Conservation (phyloP, 2,113 vertebrate species). For the Malurus cyaneus region DNA sequence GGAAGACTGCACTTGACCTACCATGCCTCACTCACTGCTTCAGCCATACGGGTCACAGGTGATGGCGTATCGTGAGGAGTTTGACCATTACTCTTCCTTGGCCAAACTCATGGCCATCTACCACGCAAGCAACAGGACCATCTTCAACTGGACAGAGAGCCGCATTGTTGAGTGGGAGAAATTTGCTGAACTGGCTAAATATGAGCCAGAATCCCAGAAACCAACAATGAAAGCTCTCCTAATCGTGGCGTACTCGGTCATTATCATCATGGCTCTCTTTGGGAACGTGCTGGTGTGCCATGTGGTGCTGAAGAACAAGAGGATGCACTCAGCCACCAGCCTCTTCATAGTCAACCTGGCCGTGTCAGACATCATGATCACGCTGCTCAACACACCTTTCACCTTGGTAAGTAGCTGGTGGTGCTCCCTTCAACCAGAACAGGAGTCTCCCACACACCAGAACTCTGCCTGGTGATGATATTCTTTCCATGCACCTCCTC, state of each 20-base stretch:
- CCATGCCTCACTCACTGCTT: background rate
- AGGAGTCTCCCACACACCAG: background rate
- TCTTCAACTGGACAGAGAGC: conserved; percentile 63
- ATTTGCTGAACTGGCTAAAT: conserved; percentile 57
- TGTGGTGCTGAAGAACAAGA: conserved; percentile 78
- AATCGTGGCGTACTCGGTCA: conserved; percentile 65
- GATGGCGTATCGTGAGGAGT: background rate
- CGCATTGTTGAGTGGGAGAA: conserved; percentile 64
- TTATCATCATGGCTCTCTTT: conserved; percentile 76
- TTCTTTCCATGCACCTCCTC: background rate
- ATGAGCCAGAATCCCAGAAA: conserved; percentile 52
- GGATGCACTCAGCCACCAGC: conserved; percentile 72
- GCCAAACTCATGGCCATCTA: conserved; percentile 27
- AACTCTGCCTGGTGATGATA: background rate
- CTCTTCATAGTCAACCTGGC: conserved; percentile 69
- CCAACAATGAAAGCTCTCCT: conserved; percentile 35
- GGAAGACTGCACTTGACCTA: background rate
- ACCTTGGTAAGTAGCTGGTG: conserved; percentile 52
- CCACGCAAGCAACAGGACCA: conserved; percentile 25
- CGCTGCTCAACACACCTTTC: conserved; percentile 66
- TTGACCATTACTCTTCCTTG: conserved; percentile 20
- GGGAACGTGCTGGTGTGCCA: conserved; percentile 81
- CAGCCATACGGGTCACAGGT: background rate
- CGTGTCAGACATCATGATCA: conserved; percentile 69
- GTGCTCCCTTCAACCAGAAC: background rate